Percentiles rank a stretch among this genome's conserved stretches.
These are phyloP conservation scores for Bombyx mandarina DNA, from an alignment of 1,140 invertebrate species.

Conservation along the genomic window DNA sequence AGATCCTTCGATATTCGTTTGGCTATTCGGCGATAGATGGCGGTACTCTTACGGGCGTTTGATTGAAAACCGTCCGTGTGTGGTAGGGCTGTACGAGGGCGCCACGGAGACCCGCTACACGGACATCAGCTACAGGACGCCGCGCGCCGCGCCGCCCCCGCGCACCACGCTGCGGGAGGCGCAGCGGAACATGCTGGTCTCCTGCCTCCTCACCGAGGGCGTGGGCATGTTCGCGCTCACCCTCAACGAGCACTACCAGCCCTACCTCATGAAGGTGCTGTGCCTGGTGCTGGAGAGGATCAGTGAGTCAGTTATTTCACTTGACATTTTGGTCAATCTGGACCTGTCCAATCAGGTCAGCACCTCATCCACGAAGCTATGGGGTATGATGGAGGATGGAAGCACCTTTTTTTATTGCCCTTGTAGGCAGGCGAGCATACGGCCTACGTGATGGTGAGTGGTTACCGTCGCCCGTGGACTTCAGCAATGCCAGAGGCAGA, in stretches of 20 bases:
- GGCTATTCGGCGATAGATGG: too few species aligned
- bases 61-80: too few species aligned
- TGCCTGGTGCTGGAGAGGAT: conserved; percentile 78
- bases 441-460: too few species aligned
- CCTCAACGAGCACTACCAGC: conserved; percentile 66
- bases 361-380: not conserved
- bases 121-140: conserved; percentile 43
- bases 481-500: too few species aligned
- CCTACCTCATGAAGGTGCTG: conserved; percentile 75
- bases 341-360: not conserved
- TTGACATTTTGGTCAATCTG: too few species aligned
- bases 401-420: too few species aligned
- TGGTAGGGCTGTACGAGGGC: conserved; percentile 52
- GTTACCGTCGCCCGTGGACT: too few species aligned
- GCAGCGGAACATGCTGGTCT: conserved; percentile 73
- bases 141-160: conserved; percentile 14
- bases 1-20: too few species aligned
- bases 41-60: too few species aligned
- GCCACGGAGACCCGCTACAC: conserved; percentile 54
- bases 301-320: conserved; percentile 52
- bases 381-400: not conserved
- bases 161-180: conserved; percentile 49
- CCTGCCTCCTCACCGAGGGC: conserved; percentile 76
- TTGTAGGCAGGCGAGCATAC: too few species aligned
- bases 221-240: conserved; percentile 72